Base-by-base conservation (phyloP, 1,140 invertebrate genomes). In the Drosophila setifemur region DNA sequence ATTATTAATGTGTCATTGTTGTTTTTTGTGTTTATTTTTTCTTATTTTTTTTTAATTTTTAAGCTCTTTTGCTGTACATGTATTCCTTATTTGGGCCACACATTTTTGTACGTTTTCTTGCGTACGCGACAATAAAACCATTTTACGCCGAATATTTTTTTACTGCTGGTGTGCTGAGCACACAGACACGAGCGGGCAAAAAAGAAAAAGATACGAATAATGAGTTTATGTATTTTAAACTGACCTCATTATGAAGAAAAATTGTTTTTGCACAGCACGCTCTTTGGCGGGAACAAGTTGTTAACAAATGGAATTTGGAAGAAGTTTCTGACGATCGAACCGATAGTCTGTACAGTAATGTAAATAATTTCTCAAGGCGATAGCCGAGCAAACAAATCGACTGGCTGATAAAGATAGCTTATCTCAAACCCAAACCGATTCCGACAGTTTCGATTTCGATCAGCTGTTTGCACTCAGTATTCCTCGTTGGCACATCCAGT, bases 71-170 rank as follows among this genome's bases (percentile, higher is more conserved):
- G 37, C 45, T 52, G 60, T 47, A 63, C 40, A 50, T 21, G 25
- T 70, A 70, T 14, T 60, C 67, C 67, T 39, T 71, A 71, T 71
- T 71, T 71, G 67, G 67, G 67, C 53, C 66, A 71, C 67, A 71
- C 66, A 71, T 71, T 71, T 71, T 50, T 71, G 67, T 70, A 71
- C 67, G 67, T 71, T 37, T 70, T 71, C 67, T 71, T 71, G 67
- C 67, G 67, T 71, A 71, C 67, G 67, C 67, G 66, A 71, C 67
- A 71, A 71, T 71, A 64, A 64, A 64, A 64, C 33, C 37, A 49
- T 64, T 64, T 64, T 23, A 64, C 58, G 60, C 42, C 40, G 60
- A 63, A 61, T 64, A 12, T 63, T 39, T 60, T 54, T 63, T 68
- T 60, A 33, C 64, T 45, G 48, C 50, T 70, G 58, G 64, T 58